Evolutionary conservation across 30 jellyfish, hydroid and myxozoan species (phyloP).

Genomic region (Catostylus mosaicus): DNA sequence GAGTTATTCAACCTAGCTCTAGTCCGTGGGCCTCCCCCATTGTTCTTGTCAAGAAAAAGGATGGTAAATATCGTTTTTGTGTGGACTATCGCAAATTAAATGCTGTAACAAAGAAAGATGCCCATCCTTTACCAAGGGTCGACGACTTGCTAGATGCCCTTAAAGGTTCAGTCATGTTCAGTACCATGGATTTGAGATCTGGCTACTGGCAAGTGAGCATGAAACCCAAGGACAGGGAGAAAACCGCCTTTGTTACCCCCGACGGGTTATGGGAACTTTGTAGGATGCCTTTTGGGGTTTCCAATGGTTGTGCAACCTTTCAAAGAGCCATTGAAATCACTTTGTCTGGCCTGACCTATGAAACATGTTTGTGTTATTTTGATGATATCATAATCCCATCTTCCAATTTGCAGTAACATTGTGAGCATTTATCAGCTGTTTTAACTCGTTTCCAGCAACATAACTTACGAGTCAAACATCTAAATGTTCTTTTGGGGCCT

Average conservation of each 20-base stretch:
- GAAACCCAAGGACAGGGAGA: constrained; percentile 8
- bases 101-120: constrained; percentile 47
- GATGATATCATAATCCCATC: constrained; percentile 32
- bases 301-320: constrained; percentile 52
- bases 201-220: constrained; percentile 65
- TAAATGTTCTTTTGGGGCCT: constrained; percentile 46
- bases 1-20: constrained; percentile 47
- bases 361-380: constrained; percentile 38
- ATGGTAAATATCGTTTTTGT: constrained; percentile 44
- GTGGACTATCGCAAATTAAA: constrained; percentile 41
- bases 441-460: constrained; percentile 32
- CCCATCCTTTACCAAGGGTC: constrained; percentile 58
- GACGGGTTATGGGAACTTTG: constrained; percentile 43
- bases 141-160: constrained; percentile 54
- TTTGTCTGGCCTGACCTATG: constrained; percentile 32
- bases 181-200: constrained; percentile 53
- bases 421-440: constrained; percentile 2
- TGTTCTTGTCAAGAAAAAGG: constrained; percentile 19
- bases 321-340: constrained; percentile 43
- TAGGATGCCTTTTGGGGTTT: constrained; percentile 55
- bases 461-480: constrained; percentile 41
- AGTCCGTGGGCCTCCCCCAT: constrained; percentile 10
- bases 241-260: constrained; percentile 55
- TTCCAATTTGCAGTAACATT: constrained; percentile 20
- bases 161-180: constrained; percentile 33